These are phyloP conservation scores for Anodontia alba DNA, from an alignment of 2,888 invertebrate genomes.

Conservation along the genomic window DNA sequence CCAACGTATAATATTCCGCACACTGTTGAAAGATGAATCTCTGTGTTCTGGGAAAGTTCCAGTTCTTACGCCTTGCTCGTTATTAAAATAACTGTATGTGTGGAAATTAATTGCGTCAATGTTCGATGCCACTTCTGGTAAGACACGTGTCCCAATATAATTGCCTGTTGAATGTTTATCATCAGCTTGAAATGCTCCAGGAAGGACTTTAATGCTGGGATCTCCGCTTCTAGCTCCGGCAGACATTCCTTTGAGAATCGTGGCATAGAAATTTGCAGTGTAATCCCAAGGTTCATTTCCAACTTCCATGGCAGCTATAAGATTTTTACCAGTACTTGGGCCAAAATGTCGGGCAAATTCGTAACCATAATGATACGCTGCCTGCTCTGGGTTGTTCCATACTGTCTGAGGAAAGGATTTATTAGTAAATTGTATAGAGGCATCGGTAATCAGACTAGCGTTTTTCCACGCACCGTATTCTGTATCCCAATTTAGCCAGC, in stretches of 20 bases:
- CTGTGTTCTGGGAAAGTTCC: conserved; percentile 70
- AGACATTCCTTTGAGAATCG: conserved; percentile 68
- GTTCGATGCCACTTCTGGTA: conserved; percentile 48
- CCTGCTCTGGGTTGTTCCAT: conserved; percentile 64
- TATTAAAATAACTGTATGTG: conserved; percentile 67
- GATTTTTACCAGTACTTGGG: conserved; percentile 63
- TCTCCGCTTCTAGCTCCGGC: conserved; percentile 64
- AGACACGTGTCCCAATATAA: conserved; percentile 73
- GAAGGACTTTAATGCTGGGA: conserved; percentile 56
- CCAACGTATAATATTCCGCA: conserved; percentile 69
- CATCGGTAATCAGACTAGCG: conserved; percentile 66
- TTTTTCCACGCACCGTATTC: conserved; percentile 69
- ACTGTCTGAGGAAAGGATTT: conserved; percentile 54
- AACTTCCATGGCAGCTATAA: conserved; percentile 67
- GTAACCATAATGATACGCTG: conserved; percentile 65
- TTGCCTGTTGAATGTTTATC: conserved; percentile 58
- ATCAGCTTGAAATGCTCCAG: conserved; percentile 74
- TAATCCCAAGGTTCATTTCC: conserved; percentile 78
- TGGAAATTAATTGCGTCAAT: conserved; percentile 70
- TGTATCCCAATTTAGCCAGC: conserved; percentile 75
- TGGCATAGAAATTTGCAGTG: conserved; percentile 66
- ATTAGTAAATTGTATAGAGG: conserved; percentile 70
- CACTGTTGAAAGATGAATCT: conserved; percentile 64
- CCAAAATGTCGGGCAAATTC: conserved; percentile 74
- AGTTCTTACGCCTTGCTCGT: conserved; percentile 58